These are phyloP conservation scores for Zeuzera pyrina DNA, from an alignment of 2,888 invertebrate genomes.

Conservation along the genomic window DNA sequence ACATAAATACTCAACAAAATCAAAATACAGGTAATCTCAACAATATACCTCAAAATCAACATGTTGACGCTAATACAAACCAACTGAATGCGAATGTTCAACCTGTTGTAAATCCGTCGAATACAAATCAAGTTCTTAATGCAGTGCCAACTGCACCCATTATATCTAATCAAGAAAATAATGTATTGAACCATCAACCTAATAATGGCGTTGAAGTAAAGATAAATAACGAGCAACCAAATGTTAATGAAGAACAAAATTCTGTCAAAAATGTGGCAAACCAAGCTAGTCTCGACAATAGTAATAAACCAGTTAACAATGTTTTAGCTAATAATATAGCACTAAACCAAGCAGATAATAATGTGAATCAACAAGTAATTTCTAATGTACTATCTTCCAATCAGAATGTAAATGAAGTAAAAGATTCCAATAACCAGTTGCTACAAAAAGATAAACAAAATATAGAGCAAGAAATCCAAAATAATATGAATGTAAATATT, in stretches of 20 bases:
- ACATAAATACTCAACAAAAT: conserved; percentile 6
- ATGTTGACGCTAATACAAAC: background rate
- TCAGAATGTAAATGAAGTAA: conserved; percentile 2
- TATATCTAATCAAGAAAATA: background rate
- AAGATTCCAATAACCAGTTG: background rate
- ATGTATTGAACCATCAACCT: background rate
- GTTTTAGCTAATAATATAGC: conserved; percentile 6
- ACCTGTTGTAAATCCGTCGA: background rate
- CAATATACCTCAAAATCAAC: background rate
- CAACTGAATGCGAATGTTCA: background rate
- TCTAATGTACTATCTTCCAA: no score
- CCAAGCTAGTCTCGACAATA: conserved; percentile 7
- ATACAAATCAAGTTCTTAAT: background rate
- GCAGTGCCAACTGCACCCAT: background rate
- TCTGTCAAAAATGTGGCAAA: conserved; percentile 9
- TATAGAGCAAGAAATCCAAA: conserved; percentile 3
- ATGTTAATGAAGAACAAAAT: conserved; percentile 10
- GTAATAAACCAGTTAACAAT: conserved; percentile 5
- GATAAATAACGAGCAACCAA: conserved; percentile 7
- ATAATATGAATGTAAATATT: conserved; percentile 1
- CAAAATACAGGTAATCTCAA: conserved; percentile 2
- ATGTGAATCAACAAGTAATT: no score
- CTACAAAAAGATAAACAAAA: background rate
- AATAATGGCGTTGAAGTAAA: background rate
- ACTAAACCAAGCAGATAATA: no score